Conservation (phyloP, 2,888 invertebrate species). For the Listrodromus nycthemerus region DNA sequence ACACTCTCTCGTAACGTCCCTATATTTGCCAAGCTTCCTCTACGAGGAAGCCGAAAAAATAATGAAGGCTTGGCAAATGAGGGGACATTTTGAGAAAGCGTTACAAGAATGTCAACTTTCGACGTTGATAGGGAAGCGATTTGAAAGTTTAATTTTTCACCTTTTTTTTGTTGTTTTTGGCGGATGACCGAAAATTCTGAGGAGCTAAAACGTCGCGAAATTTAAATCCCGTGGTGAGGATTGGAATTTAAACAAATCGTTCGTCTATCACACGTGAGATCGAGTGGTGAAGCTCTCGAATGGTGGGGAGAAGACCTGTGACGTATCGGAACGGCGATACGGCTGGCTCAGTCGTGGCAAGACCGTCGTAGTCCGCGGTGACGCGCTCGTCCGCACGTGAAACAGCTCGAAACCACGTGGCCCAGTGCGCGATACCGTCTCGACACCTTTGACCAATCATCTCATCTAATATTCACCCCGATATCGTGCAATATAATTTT, state of each 20-base stretch:
- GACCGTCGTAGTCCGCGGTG: conserved; percentile 78
- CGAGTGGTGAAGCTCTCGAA: conserved; percentile 16
- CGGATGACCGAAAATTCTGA: background rate
- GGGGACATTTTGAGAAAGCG: too few relatives aligned
- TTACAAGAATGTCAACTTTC: too few relatives aligned
- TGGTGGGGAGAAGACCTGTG: conserved; percentile 42
- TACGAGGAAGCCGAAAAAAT: too few relatives aligned
- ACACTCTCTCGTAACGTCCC: too few relatives aligned
- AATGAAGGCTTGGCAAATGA: too few relatives aligned
- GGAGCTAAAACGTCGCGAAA: background rate
- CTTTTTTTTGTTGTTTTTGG: too few relatives aligned
- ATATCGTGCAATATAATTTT: conserved; percentile 25
- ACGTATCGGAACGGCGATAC: conserved; percentile 54
- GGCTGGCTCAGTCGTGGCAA: conserved; percentile 77
- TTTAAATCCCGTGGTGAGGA: background rate
- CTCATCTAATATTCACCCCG: background rate
- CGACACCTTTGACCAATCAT: background rate
- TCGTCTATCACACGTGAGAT: conserved; percentile 35
- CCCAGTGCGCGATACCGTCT: conserved; percentile 32
- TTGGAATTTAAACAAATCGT: background rate
- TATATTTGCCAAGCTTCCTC: too few relatives aligned
- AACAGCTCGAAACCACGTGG: conserved; percentile 65
- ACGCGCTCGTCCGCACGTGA: conserved; percentile 69
- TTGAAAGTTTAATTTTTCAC: too few relatives aligned
- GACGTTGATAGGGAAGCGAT: too few relatives aligned